phyloP scores from a whole-genome alignment of 1,140 invertebrate genomes.

The Drosophila sturtevanti region DNA sequence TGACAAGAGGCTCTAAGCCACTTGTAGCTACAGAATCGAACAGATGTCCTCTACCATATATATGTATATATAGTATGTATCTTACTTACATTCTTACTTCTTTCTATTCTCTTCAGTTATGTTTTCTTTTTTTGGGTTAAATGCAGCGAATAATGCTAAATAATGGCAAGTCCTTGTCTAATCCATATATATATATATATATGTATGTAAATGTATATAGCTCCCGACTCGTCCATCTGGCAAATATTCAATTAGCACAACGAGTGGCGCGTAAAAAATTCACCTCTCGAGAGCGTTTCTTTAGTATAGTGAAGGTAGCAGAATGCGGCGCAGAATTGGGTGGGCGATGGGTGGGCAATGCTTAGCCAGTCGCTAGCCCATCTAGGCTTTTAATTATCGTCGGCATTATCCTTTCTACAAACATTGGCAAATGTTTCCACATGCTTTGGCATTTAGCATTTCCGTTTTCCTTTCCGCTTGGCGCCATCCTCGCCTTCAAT shows the following conservation, averaged over 20 bases:
- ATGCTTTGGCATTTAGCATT: conserved; percentile 52
- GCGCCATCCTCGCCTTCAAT: conserved; percentile 11
- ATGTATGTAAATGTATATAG: neutral
- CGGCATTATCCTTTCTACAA: conserved; percentile 43
- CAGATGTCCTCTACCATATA: neutral
- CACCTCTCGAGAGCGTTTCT: conserved; percentile 10
- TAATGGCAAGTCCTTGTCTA: conserved; percentile 7
- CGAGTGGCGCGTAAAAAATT: conserved; percentile 39
- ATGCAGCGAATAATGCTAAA: conserved; percentile 45
- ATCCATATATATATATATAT: neutral
- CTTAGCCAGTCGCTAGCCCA: neutral
- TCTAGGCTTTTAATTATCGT: conserved; percentile 43
- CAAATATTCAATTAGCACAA: conserved; percentile 56
- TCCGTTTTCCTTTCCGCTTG: conserved; percentile 24
- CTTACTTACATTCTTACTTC: no score
- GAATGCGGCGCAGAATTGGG: no score
- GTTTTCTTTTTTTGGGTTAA: conserved; percentile 32
- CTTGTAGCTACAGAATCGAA: conserved; percentile 20
- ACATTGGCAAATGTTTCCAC: conserved; percentile 63
- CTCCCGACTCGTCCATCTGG: conserved; percentile 43
- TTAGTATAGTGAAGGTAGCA: no score
- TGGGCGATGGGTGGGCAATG: conserved; percentile 3
- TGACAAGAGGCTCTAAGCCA: conserved; percentile 35
- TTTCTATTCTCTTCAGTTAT: no score
- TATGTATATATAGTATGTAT: no score